A percentile compares a stretch with the other conserved stretches of the same genome.
phyloP scores from a whole-genome alignment of 2,888 invertebrate species.

The Tholera decimalis region DNA sequence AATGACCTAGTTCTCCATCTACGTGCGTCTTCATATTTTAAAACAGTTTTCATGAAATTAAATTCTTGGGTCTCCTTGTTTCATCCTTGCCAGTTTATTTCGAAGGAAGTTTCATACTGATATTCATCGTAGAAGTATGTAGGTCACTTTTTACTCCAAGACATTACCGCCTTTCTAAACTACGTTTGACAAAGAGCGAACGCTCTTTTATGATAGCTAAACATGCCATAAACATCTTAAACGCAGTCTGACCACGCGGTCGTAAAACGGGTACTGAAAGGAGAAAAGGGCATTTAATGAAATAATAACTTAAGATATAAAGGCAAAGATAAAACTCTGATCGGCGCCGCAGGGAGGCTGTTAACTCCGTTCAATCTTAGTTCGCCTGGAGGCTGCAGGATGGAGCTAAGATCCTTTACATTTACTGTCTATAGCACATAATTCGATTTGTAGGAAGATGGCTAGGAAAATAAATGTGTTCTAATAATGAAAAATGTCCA shows the following conservation, averaged over 20 bases:
- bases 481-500: too few relatives aligned
- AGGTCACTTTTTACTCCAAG: constrained; percentile 29
- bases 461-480: not conserved
- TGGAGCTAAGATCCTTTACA: constrained; percentile 13
- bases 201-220: constrained; percentile 25
- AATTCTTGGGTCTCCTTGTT: constrained; percentile 29
- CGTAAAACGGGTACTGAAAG: constrained; percentile 51
- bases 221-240: constrained; percentile 41
- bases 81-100: constrained; percentile 23
- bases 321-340: constrained; percentile 49
- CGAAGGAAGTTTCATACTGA: constrained; percentile 8
- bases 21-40: constrained; percentile 28
- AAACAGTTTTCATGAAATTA: constrained; percentile 33
- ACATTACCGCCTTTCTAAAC: constrained; percentile 10
- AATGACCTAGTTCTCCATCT: constrained; percentile 37
- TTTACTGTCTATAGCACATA: constrained; percentile 1
- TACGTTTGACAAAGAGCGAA: constrained; percentile 22
- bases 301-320: constrained; percentile 62
- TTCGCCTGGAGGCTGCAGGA: constrained; percentile 31
- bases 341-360: constrained; percentile 42
- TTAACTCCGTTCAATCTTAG: constrained; percentile 38
- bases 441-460: constrained; percentile 23
- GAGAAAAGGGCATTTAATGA: constrained; percentile 54
- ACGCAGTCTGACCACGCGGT: constrained; percentile 31
- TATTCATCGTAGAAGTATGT: constrained; percentile 33